phyloP scores from a whole-genome alignment of 2,888 invertebrate genomes.

The Drosophila phalerata region DNA sequence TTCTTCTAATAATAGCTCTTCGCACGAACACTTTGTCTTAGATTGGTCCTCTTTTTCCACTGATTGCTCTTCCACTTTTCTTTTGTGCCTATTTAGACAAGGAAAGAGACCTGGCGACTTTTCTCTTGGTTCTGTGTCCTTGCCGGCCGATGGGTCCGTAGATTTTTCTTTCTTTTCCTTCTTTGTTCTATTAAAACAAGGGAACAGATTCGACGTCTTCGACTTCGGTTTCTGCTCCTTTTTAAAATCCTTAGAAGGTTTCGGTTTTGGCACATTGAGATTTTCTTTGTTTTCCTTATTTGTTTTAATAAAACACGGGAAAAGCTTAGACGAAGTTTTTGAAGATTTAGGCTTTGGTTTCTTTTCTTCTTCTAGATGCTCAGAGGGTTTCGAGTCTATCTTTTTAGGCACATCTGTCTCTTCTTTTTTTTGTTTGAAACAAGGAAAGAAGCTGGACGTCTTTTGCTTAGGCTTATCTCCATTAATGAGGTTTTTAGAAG shows the following conservation, averaged over 20 bases:
- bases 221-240: neutral
- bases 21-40: neutral
- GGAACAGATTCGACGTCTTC: neutral
- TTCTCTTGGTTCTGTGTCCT: neutral
- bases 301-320: neutral
- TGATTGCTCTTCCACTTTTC: neutral
- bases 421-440: neutral
- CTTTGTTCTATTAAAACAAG: neutral
- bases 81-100: neutral
- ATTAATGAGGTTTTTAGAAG: neutral
- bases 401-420: neutral
- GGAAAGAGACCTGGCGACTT: neutral
- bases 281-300: neutral
- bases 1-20: neutral
- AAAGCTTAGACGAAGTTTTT: neutral
- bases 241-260: neutral
- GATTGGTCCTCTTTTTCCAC: neutral
- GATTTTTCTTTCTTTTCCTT: slow-evolving; percentile 7
- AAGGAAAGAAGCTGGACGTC: neutral
- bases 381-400: neutral
- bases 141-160: neutral
- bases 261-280: neutral
- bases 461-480: neutral
- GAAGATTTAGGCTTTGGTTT: neutral
- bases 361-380: neutral